Evolutionary conservation across 1,140 invertebrate species (phyloP).

Genomic region (Caenorhabditis inopinata): DNA sequence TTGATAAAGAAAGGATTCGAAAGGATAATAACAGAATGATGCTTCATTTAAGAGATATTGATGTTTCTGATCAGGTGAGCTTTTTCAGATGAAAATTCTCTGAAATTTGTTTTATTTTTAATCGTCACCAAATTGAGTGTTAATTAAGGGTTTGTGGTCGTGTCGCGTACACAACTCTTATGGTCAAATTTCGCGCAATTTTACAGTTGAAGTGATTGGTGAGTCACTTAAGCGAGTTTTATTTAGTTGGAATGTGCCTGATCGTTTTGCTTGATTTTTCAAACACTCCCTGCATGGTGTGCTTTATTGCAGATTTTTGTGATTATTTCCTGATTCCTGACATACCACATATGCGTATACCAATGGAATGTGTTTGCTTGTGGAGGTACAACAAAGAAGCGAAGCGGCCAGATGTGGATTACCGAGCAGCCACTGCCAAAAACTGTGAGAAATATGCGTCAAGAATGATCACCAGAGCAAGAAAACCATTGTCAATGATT

Average conservation of each 20-base stretch:
- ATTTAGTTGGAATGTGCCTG: not conserved
- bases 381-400: slow-evolving; percentile 49
- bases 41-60: not conserved
- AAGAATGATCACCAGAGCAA: slow-evolving; percentile 19
- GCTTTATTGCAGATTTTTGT: slow-evolving; percentile 61
- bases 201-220: not conserved
- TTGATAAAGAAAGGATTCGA: not conserved
- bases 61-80: not conserved
- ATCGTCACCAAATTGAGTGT: no score
- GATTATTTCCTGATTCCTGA: slow-evolving; percentile 59
- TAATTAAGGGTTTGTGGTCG: slow-evolving; percentile 3
- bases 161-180: not conserved
- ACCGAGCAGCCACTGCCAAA: slow-evolving; percentile 30
- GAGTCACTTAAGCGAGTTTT: not conserved
- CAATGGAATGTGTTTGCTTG: slow-evolving; percentile 56
- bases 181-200: not conserved
- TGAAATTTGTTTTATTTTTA: no score
- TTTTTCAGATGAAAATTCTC: no score
- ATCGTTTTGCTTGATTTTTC: not conserved
- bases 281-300: not conserved
- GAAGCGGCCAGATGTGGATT: slow-evolving; percentile 41
- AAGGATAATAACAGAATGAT: not conserved
- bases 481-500: slow-evolving; percentile 35
- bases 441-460: slow-evolving; percentile 41
- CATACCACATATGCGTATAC: slow-evolving; percentile 46